phyloP scores from a whole-genome alignment of 2,797 vertebrate genomes.

The Muscicapa striata region DNA sequence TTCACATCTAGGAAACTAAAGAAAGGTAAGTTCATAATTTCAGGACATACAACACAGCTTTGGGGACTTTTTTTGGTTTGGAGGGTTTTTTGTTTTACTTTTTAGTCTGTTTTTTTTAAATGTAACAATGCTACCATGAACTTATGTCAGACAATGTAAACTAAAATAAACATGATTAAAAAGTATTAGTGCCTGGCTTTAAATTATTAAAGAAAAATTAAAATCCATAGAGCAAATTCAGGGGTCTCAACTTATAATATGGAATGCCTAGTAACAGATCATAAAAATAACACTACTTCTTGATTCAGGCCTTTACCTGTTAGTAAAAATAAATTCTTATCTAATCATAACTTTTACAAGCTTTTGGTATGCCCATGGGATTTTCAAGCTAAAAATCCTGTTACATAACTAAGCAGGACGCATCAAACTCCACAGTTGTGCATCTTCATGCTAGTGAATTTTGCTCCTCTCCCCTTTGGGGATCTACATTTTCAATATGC shows the following conservation, averaged over 20 bases:
- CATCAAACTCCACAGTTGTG: not conserved
- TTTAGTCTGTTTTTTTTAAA: not conserved
- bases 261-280: not conserved
- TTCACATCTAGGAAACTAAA: not conserved
- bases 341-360: not conserved
- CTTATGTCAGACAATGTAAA: not conserved
- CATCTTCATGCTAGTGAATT: not conserved
- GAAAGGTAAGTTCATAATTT: not conserved
- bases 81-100: not conserved
- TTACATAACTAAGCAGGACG: not conserved
- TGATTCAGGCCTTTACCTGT: not conserved
- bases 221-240: not conserved
- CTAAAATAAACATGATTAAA: not conserved
- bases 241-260: not conserved
- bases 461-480: not conserved
- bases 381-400: not conserved
- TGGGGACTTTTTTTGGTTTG: no score
- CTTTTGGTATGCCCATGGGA: not conserved
- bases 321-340: not conserved
- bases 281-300: not conserved
- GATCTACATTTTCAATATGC: not conserved
- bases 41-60: not conserved
- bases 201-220: not conserved
- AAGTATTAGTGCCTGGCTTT: not conserved
- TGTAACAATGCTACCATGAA: not conserved